Percentiles rank a stretch among this genome's conserved stretches.
phyloP scores from a whole-genome alignment of 2,888 invertebrate species.

The Erannis defoliaria region DNA sequence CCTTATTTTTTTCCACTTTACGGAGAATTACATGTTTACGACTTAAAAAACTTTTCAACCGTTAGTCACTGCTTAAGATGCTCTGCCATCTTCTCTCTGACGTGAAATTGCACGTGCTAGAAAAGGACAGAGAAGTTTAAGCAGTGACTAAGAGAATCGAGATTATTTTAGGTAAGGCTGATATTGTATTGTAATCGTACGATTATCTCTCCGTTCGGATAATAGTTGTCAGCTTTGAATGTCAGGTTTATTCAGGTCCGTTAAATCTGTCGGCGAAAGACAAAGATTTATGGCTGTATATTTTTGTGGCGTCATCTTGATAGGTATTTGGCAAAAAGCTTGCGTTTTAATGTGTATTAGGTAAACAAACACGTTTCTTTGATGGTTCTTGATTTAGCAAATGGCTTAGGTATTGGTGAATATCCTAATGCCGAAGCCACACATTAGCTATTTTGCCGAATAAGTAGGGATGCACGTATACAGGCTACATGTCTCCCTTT shows the following conservation, averaged over 20 bases:
- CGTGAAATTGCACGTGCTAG: too few relatives aligned
- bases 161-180: neutral
- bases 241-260: constrained; percentile 13
- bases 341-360: neutral
- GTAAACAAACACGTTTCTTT: neutral
- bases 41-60: too few relatives aligned
- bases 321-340: neutral
- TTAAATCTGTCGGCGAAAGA: constrained; percentile 15
- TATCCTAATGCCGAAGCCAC: too few relatives aligned
- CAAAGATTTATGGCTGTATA: constrained; percentile 9
- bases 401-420: too few relatives aligned
- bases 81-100: too few relatives aligned
- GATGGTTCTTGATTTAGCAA: neutral
- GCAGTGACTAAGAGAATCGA: too few relatives aligned
- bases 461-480: too few relatives aligned
- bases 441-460: too few relatives aligned
- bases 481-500: too few relatives aligned
- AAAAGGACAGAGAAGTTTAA: too few relatives aligned
- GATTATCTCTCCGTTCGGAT: neutral
- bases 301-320: neutral
- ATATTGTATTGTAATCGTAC: neutral
- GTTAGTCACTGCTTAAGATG: too few relatives aligned
- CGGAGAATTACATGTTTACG: neutral
- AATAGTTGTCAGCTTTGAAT: constrained; percentile 3
- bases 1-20: neutral